These are phyloP conservation scores for Pseudorectes ferrugineus DNA, from an alignment of 2,113 vertebrate species.

Conservation along the genomic window DNA sequence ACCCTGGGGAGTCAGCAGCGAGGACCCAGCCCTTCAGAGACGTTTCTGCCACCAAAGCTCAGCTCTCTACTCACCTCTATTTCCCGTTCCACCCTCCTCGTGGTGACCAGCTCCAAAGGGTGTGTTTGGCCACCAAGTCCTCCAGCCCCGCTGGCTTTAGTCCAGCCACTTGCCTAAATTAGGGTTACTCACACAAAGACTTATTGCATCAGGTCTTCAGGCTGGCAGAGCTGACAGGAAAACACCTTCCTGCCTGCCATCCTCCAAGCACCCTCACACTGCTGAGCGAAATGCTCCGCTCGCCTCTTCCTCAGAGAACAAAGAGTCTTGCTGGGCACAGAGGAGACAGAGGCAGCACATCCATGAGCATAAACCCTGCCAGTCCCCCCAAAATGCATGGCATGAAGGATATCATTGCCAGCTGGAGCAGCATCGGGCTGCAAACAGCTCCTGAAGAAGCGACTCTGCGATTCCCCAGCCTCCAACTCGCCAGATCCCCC, in stretches of 20 bases:
- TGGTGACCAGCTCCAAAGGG: neutral
- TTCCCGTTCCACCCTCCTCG: neutral
- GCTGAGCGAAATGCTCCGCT: fast-evolving
- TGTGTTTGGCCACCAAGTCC: neutral
- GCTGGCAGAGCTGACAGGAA: neutral
- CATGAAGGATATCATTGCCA: neutral
- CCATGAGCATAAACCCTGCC: fast-evolving
- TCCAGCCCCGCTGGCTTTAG: neutral
- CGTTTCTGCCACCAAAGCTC: neutral
- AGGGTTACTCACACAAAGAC: neutral
- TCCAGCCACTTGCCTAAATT: neutral
- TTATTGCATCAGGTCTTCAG: neutral
- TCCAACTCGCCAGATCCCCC: neutral
- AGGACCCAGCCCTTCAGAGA: neutral
- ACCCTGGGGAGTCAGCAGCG: neutral
- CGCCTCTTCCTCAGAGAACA: neutral
- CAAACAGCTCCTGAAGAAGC: neutral
- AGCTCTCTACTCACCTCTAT: neutral
- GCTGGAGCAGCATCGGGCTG: neutral
- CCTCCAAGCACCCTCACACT: neutral
- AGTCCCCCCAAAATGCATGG: fast-evolving
- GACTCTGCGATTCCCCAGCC: neutral
- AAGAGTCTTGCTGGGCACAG: neutral
- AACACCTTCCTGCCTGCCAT: neutral
- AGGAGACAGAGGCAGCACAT: neutral